Evolutionary conservation across 2,797 vertebrate species (phyloP).

Genomic region (Mormyrops attenuatus): DNA sequence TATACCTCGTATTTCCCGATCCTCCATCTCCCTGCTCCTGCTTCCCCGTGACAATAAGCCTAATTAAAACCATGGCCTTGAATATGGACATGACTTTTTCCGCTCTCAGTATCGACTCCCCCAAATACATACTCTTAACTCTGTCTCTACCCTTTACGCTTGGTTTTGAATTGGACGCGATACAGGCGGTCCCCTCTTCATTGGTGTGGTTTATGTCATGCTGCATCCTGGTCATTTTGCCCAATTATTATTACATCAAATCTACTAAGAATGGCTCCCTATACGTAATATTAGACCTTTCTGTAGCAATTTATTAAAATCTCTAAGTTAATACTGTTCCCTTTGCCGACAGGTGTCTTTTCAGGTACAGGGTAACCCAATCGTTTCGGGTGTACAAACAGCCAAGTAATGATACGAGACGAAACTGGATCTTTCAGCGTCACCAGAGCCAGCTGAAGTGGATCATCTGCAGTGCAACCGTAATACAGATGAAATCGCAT

Average conservation of each 20-base stretch:
- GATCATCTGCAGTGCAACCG: neutral
- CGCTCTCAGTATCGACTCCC: no score
- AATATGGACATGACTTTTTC: no score
- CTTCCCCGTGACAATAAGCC: no score
- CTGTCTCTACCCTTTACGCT: no score
- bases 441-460: neutral
- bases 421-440: neutral
- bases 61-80: no score
- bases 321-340: neutral
- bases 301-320: neutral
- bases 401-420: neutral
- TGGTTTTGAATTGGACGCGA: no score
- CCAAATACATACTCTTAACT: no score
- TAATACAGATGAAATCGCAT: neutral
- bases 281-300: neutral
- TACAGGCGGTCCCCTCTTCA: no score
- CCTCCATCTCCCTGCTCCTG: no score
- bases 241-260: neutral
- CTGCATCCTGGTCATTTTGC: no score
- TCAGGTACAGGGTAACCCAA: neutral
- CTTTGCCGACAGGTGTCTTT: neutral
- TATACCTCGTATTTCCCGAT: no score
- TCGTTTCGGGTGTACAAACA: neutral
- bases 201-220: no score
- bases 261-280: neutral